Conservation (phyloP, 2,888 invertebrate species). For the Yponomeuta cagnagella region DNA sequence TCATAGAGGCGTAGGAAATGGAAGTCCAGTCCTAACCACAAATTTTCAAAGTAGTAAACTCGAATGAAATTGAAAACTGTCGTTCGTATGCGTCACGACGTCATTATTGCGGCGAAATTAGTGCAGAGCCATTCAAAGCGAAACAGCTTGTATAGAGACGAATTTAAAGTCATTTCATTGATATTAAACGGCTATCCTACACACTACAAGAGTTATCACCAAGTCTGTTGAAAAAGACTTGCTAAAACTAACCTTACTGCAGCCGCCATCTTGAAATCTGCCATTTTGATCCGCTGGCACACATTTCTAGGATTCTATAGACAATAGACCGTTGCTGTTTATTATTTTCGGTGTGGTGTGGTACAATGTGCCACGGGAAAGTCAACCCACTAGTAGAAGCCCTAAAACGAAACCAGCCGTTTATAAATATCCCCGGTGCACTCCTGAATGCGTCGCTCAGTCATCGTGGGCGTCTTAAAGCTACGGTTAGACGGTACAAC, state of each 20-base stretch:
- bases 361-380: not conserved
- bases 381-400: conserved; percentile 1
- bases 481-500: conserved; percentile 10
- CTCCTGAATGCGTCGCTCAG: conserved; percentile 13
- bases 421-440: conserved; percentile 3
- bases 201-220: too few species aligned
- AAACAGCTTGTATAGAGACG: not conserved
- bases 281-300: not conserved
- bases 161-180: not conserved
- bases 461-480: conserved; percentile 26
- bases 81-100: too few species aligned
- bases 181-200: too few species aligned
- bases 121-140: not conserved
- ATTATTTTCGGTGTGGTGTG: not conserved
- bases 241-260: not conserved
- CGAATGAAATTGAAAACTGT: too few species aligned
- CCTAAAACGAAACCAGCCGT: conserved; percentile 11
- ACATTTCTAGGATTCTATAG: not conserved
- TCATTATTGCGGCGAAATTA: too few species aligned
- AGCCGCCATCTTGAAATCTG: not conserved
- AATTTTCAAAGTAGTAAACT: too few species aligned
- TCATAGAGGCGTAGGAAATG: too few species aligned
- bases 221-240: too few species aligned
- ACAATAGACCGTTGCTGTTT: not conserved
- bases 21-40: too few species aligned